These are phyloP conservation scores for Sesamia inferens DNA, from an alignment of 2,888 invertebrate species.

Conservation along the genomic window DNA sequence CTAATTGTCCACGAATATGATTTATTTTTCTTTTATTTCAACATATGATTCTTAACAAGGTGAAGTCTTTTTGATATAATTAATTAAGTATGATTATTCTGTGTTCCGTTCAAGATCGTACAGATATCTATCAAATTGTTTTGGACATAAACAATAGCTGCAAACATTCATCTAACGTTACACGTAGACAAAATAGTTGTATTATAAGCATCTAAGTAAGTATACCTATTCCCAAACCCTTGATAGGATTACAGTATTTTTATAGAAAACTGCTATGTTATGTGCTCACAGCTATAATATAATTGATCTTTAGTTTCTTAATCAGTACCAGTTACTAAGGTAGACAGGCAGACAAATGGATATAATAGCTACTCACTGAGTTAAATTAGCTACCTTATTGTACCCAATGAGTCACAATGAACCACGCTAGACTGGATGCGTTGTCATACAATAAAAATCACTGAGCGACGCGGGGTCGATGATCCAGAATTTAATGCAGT, in stretches of 20 bases:
- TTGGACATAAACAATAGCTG: slow-evolving; percentile 48
- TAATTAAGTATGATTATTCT: neutral
- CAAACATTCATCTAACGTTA: slow-evolving; percentile 33
- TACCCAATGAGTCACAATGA: slow-evolving; percentile 35
- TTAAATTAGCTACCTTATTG: slow-evolving; percentile 21
- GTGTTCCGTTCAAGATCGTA: slow-evolving; percentile 35
- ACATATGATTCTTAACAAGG: neutral
- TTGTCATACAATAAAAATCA: slow-evolving; percentile 37
- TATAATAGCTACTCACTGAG: slow-evolving; percentile 5
- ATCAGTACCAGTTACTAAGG: neutral
- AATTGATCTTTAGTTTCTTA: neutral
- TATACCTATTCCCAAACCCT: slow-evolving; percentile 9
- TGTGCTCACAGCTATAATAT: neutral
- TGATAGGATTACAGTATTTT: slow-evolving; percentile 16
- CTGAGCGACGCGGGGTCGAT: slow-evolving; percentile 3
- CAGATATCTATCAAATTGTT: slow-evolving; percentile 41
- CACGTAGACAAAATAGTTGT: slow-evolving; percentile 40
- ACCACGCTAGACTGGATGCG: slow-evolving; percentile 12
- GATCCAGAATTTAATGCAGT: slow-evolving; percentile 33
- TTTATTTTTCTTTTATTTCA: slow-evolving; percentile 1
- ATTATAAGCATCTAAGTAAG: slow-evolving; percentile 16
- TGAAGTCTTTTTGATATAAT: neutral
- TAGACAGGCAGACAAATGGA: slow-evolving; percentile 14
- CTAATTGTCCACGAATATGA: neutral
- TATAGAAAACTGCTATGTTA: slow-evolving; percentile 10